Evolutionary conservation across 53 echinoderm and acorn worm genomes (phyloP).

Genomic region (Hippasteria phrygiana): DNA sequence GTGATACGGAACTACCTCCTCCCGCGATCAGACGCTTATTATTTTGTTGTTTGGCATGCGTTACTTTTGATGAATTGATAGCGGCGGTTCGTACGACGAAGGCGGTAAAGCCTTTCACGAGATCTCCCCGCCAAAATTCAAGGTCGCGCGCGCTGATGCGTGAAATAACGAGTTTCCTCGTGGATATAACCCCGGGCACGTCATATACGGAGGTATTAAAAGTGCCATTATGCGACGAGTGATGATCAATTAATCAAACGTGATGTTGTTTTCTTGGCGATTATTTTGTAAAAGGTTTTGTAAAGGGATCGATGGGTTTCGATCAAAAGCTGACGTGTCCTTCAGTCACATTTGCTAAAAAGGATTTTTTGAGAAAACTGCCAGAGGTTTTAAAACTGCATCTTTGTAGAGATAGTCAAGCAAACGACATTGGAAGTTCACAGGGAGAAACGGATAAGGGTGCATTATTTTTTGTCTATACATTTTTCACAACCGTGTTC

Average conservation of each 20-base stretch:
- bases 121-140: background rate
- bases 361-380: too few relatives aligned
- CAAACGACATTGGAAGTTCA: too few relatives aligned
- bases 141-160: background rate
- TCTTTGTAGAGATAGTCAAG: too few relatives aligned
- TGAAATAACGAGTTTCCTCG: background rate
- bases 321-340: background rate
- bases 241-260: background rate
- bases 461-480: too few relatives aligned
- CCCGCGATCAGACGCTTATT: background rate
- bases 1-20: background rate
- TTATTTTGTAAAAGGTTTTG: background rate
- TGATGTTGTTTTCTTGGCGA: background rate
- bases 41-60: background rate
- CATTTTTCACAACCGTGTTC: too few relatives aligned
- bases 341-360: too few relatives aligned
- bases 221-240: background rate
- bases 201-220: background rate
- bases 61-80: conserved; percentile 1
- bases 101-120: background rate
- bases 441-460: too few relatives aligned
- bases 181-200: background rate
- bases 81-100: background rate
- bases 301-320: background rate
- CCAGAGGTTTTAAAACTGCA: too few relatives aligned